Evolutionary conservation across 2,113 vertebrate genomes (phyloP).

Genomic region (Herpailurus yagouaroundi): DNA sequence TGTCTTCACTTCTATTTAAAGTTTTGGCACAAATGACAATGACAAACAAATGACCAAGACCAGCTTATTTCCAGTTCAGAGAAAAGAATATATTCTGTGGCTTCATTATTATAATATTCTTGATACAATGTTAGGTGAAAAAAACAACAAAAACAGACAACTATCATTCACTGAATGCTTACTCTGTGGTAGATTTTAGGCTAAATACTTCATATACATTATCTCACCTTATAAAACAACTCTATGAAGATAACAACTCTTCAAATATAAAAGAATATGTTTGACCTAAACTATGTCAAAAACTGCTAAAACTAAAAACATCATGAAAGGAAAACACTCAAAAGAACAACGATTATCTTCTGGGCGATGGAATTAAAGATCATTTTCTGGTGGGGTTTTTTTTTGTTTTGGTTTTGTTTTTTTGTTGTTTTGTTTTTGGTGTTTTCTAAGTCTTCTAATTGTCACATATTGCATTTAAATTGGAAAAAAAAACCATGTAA

Average conservation of each 20-base stretch:
- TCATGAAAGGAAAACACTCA: neutral
- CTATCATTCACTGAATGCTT: neutral
- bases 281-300: neutral
- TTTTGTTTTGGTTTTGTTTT: too few relatives aligned
- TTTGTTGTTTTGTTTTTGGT: neutral
- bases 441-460: neutral
- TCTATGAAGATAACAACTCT: neutral
- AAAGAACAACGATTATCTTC: slow-evolving; percentile 15
- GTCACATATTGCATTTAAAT: slow-evolving; percentile 23
- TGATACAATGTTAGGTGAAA: neutral
- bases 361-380: neutral
- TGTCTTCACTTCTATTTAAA: neutral
- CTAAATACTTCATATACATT: neutral
- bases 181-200: neutral
- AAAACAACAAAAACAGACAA: neutral
- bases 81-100: neutral
- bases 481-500: neutral
- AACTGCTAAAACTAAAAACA: neutral
- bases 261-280: neutral
- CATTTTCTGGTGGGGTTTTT: neutral
- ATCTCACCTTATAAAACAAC: neutral
- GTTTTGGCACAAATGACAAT: neutral
- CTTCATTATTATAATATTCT: slow-evolving; percentile 1
- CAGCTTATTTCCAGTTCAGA: neutral
- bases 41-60: neutral